Base-by-base conservation (phyloP, 1,140 invertebrate genomes). In the Drosophila ananassae region DNA sequence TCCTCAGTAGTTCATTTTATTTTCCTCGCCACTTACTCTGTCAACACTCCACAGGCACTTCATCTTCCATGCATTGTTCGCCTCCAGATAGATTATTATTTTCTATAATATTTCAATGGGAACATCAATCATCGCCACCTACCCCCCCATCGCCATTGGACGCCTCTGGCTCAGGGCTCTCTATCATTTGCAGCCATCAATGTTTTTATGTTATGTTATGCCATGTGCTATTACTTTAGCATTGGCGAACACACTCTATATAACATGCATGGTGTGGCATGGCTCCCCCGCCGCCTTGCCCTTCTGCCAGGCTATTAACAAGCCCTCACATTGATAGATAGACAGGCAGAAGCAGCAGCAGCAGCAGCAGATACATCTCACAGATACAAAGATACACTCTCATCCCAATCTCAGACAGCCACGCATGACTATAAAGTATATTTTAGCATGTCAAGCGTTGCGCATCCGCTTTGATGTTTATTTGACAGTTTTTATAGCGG, bases 401-500 rank as follows among this genome's bases (percentile, higher is more conserved):
- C 59, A 76, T 63, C 50, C 52, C 58, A 51, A 75, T 61, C 41
- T 37, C 61, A 81, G 53, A 79, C 62, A 73, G 69, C 75, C 77
- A 85, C 78, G 76, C 79, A 84, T 90, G 81, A 89, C 77, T 90
- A 89, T 90, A 89, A 90, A 82, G 85, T 83, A 90, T 90, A 85
- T 90, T 90, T 90, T 85, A 90, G 84, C 85, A 90, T 90, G 85
- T 90, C 85, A 90, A 90, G 80, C 82, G 82, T 85, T 85, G 82
- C 85, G 85, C 85, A 90, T 90, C 85, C 85, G 81, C 85, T 90
- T 90, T 90, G 85, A 90, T 90, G 85, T 90, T 85, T 90, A 90
- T 89, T 90, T 90, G 85, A 90, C 85, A 90, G 85, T 85, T 90
- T 90, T 90, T 85, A 90, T 90, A 85, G 87, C 78, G 72, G 85